These are phyloP conservation scores for Peromyscus californicus DNA, from an alignment of 2,113 vertebrate genomes.

Conservation along the genomic window DNA sequence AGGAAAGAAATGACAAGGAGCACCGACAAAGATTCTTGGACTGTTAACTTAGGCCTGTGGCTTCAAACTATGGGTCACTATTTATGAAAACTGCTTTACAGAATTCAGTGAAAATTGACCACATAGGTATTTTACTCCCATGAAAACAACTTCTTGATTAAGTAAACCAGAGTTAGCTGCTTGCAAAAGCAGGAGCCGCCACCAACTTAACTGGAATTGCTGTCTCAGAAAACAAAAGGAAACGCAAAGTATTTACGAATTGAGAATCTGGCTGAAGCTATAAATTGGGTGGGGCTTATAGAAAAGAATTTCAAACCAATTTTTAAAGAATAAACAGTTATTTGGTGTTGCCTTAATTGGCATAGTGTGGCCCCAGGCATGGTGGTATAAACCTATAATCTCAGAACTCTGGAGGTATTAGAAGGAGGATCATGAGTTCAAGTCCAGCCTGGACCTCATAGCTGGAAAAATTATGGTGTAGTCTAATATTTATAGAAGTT, in stretches of 20 bases:
- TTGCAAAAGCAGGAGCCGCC: not conserved
- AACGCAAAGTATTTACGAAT: not conserved
- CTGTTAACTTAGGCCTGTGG: not conserved
- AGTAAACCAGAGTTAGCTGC: not conserved
- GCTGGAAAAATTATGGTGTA: not conserved
- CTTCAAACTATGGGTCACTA: conserved; percentile 25
- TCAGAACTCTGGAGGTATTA: not conserved
- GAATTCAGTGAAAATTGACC: conserved; percentile 19
- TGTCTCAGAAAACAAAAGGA: not conserved
- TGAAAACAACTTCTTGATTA: conserved; percentile 13
- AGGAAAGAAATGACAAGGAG: not conserved
- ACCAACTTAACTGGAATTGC: not conserved
- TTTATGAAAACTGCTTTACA: not conserved
- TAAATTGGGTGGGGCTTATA: not conserved
- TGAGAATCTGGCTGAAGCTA: not conserved
- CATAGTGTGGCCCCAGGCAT: not conserved
- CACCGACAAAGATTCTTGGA: not conserved
- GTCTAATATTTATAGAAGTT: conserved; percentile 5
- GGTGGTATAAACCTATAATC: not conserved
- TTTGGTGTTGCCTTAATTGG: not conserved
- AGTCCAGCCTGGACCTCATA: not conserved
- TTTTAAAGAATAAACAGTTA: conserved; percentile 17
- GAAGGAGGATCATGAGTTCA: not conserved
- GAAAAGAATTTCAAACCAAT: conserved; percentile 38
- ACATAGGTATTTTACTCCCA: not conserved